Conservation (phyloP, 2,888 invertebrate species). For the Eumacrocentrus americanus region DNA sequence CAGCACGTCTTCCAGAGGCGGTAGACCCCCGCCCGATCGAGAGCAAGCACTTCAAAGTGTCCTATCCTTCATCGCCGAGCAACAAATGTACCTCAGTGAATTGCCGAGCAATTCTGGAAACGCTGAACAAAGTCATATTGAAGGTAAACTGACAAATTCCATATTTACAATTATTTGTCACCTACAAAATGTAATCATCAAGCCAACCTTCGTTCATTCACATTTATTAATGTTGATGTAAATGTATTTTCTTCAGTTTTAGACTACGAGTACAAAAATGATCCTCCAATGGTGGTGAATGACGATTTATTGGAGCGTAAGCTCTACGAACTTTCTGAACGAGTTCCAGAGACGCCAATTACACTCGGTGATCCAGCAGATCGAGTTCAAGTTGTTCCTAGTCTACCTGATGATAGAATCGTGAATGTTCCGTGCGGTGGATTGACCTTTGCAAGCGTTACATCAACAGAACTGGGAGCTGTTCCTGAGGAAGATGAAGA, state of each 20-base stretch:
- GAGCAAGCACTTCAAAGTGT: constrained; percentile 77
- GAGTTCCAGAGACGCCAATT: constrained; percentile 39
- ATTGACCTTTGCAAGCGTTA: constrained; percentile 34
- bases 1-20: constrained; percentile 74
- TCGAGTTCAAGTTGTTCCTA: constrained; percentile 59
- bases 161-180: too few relatives aligned
- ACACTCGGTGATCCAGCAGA: constrained; percentile 39
- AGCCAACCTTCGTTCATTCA: too few relatives aligned
- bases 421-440: constrained; percentile 33
- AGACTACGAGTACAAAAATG: constrained; percentile 44
- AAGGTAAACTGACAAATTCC: too few relatives aligned
- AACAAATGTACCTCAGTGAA: constrained; percentile 69
- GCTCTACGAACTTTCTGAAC: constrained; percentile 29
- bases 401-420: constrained; percentile 57
- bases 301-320: constrained; percentile 25
- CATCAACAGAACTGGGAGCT: constrained; percentile 63
- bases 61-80: constrained; percentile 77
- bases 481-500: constrained; percentile 72
- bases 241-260: constrained; percentile 36
- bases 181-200: too few relatives aligned
- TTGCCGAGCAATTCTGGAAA: constrained; percentile 42
- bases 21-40: constrained; percentile 67
- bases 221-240: too few relatives aligned
- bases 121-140: constrained; percentile 36
- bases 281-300: constrained; percentile 27